Conservation (phyloP, 2,113 vertebrate genomes). For the Gallinago paraguaiae region DNA sequence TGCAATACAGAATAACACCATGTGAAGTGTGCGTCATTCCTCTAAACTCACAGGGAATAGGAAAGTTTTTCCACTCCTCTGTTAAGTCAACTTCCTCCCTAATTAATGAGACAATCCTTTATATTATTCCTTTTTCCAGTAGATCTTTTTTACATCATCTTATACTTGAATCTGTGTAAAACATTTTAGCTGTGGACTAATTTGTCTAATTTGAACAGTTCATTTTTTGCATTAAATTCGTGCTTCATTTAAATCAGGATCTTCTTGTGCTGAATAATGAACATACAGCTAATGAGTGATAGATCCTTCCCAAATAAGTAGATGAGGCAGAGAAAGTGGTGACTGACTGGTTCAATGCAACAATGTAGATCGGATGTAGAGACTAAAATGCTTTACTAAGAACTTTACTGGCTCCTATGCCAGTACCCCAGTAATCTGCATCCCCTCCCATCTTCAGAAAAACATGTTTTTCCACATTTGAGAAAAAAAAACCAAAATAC, state of each 20-base stretch:
- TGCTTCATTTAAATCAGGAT: background rate
- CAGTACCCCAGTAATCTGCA: background rate
- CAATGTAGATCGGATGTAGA: background rate
- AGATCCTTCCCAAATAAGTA: background rate
- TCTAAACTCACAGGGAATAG: background rate
- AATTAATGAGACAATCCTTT: background rate
- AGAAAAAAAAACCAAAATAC: background rate
- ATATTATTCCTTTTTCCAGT: background rate
- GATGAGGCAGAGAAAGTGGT: background rate
- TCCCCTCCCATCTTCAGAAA: background rate
- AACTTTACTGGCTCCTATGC: background rate
- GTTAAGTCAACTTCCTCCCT: background rate
- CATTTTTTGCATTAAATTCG: background rate
- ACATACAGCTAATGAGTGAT: background rate
- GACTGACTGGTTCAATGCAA: background rate
- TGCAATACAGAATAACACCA: background rate
- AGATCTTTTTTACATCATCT: background rate
- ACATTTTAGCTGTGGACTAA: background rate
- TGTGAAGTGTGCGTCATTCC: background rate
- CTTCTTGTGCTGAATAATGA: background rate
- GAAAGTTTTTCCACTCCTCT: background rate
- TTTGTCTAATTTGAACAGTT: background rate
- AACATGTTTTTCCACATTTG: background rate
- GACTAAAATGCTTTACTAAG: background rate
- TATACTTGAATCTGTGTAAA: background rate